Base-by-base conservation (phyloP, 2,797 vertebrate species). In the Coreius guichenoti region DNA sequence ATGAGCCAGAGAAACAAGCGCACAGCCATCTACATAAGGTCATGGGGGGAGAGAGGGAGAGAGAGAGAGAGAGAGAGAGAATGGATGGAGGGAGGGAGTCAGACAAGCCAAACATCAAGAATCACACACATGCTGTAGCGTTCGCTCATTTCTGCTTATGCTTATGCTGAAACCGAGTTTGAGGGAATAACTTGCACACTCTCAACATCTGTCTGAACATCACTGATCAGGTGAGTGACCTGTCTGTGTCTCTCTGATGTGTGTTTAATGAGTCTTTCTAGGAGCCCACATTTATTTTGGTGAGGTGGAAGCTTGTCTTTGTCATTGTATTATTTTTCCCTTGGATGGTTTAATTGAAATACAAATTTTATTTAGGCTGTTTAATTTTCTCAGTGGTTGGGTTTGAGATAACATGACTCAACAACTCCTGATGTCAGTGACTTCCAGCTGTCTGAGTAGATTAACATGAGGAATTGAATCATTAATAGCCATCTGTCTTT, bases 191-290 rank as follows among this genome's bases (percentile, higher is more conserved):
- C n/a, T 65, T 47, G 16, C 54, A 79, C n/a, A 23, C 39, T 31
- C 23, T 61, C n/a, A 14, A 47, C 61, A 33, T 65, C 58, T 78
- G 88, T 93, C 88, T 90, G 91, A 90, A 91, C 91, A 84, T 90
- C 92, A 93, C 89, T 91, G 88, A 91, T 84, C 92, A 94, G 94
- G 95, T 95, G 92, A 95, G 95, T 94, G 92, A 86, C 81, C 63
- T 82, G 23, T 90, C 87, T 78, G 77, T 87, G 56, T 88, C 78
- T 77, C 65, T 86, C 47, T 56, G 80, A 17, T 70, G 51, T 58
- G n/a, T 39, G 33, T 33, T n/a, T 65, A n/a, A n/a, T n/a, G n/a
- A n/a, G n/a, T 4, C 29, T 1, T 73, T 11, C 73, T 12, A 14
- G 3, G 12, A n/a, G 29, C 23, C 49, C 6, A 54, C 13, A 12